phyloP scores from a whole-genome alignment of 2,113 vertebrate species.

The Nannospalax galili region DNA sequence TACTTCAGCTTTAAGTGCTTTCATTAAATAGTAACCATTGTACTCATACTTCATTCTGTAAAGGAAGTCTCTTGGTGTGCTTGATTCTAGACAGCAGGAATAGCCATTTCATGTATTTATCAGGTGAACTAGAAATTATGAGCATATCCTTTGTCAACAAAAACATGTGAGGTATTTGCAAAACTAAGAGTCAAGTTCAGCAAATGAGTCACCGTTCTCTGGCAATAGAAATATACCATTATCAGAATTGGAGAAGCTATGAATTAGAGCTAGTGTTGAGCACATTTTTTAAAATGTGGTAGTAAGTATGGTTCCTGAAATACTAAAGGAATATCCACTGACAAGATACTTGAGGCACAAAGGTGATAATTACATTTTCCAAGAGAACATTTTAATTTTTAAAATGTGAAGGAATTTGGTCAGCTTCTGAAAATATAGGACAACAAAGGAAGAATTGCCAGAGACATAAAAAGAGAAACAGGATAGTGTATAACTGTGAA shows the following conservation, averaged over 20 bases:
- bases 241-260: background rate
- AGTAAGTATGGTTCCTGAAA: background rate
- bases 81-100: background rate
- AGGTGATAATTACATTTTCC: background rate
- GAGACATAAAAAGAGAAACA: background rate
- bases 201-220: background rate
- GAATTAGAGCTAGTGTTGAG: background rate
- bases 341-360: background rate
- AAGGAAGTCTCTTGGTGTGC: background rate
- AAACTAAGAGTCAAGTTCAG: background rate
- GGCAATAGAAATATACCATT: background rate
- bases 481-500: background rate
- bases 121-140: background rate
- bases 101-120: background rate
- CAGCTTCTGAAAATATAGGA: background rate
- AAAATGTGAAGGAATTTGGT: background rate
- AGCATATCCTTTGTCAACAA: background rate
- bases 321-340: background rate
- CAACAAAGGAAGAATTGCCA: background rate
- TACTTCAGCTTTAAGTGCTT: background rate
- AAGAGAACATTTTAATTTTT: background rate
- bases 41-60: background rate
- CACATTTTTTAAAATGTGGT: background rate
- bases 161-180: background rate
- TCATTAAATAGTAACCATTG: background rate